phyloP scores from a whole-genome alignment of 1,140 invertebrate genomes.

The Papilio glaucus region DNA sequence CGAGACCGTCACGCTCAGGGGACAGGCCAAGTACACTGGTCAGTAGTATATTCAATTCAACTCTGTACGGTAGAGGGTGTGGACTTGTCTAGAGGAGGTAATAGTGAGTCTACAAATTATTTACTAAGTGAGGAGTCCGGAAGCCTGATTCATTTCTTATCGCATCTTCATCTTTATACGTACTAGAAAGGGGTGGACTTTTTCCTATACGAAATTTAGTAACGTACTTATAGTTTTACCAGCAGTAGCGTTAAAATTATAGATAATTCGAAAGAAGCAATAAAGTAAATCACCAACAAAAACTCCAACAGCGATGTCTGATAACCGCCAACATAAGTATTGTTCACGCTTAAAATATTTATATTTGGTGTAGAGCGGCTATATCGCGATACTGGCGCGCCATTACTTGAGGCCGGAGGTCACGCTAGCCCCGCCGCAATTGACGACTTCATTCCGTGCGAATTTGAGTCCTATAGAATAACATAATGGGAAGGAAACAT shows the following conservation, averaged over 20 bases:
- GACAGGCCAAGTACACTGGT: slow-evolving; percentile 89
- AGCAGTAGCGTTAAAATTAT: not conserved
- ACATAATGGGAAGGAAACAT: not conserved
- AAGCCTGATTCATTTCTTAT: too few relatives aligned
- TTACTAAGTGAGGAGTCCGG: too few relatives aligned
- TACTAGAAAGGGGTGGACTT: too few relatives aligned
- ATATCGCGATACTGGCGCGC: not conserved
- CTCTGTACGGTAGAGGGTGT: too few relatives aligned
- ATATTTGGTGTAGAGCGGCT: slow-evolving; percentile 2
- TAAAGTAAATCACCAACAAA: slow-evolving; percentile 10
- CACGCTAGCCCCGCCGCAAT: not conserved
- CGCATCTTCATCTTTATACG: too few relatives aligned
- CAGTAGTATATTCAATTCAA: slow-evolving; percentile 57
- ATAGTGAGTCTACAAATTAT: too few relatives aligned
- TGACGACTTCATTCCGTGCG: not conserved
- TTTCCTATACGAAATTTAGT: too few relatives aligned
- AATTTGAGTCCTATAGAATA: not conserved
- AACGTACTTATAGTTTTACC: not conserved
- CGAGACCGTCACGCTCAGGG: slow-evolving; percentile 92
- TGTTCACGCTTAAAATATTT: slow-evolving; percentile 14
- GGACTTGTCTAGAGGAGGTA: too few relatives aligned
- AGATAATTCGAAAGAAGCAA: not conserved
- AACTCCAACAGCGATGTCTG: slow-evolving; percentile 10
- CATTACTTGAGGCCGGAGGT: not conserved
- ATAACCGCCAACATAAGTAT: slow-evolving; percentile 10